Percentiles rank a stretch among this genome's conserved stretches.
Evolutionary conservation across 2,113 vertebrate species (phyloP).

Genomic region (Sander lucioperca): DNA sequence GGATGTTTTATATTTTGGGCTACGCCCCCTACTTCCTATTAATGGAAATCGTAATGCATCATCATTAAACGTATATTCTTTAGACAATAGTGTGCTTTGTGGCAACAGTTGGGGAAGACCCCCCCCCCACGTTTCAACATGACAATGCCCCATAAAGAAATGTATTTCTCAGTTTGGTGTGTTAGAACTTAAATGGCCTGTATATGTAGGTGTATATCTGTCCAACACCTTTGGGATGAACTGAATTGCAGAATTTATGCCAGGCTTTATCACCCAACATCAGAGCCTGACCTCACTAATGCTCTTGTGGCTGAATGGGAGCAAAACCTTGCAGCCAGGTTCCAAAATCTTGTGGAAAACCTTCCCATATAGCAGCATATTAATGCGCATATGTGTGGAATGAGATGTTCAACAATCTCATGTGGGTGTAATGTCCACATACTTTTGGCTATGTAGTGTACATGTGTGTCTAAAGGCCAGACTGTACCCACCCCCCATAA

Average conservation of each 20-base stretch:
- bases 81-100: not conserved
- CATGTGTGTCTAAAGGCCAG: conserved; percentile 25
- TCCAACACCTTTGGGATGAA: conserved; percentile 2
- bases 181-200: not conserved
- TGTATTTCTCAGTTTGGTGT: not conserved
- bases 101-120: conserved; percentile 6
- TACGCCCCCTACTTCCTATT: not conserved
- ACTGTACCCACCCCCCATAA: not conserved
- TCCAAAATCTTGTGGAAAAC: not conserved
- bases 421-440: not conserved
- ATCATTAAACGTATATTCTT: not conserved
- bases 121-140: not conserved
- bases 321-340: not conserved
- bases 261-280: not conserved
- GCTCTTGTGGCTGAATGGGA: not conserved
- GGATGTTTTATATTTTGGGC: not conserved
- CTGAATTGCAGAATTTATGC: not conserved
- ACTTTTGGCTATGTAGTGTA: not conserved
- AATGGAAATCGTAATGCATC: not conserved
- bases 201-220: not conserved
- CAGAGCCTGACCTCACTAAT: not conserved
- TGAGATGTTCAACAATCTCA: not conserved
- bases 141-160: conserved; percentile 13
- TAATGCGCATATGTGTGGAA: not conserved
- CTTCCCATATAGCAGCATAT: not conserved